A percentile compares a stretch with the other conserved stretches of the same genome.
Conservation (phyloP, 2,888 invertebrate species). For the Tenthredo distinguenda region DNA sequence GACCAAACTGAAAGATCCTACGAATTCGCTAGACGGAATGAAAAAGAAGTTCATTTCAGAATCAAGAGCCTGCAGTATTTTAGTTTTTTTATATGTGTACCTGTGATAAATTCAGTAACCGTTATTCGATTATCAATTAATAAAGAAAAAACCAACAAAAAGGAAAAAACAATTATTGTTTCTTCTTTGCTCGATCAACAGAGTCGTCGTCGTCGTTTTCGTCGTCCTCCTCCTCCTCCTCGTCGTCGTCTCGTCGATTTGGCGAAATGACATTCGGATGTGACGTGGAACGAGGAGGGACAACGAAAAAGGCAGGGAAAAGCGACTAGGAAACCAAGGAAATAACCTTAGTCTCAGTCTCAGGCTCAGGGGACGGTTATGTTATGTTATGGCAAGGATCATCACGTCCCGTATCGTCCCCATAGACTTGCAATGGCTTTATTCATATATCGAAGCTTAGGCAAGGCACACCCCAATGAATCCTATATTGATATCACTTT, state of each 20-base stretch:
- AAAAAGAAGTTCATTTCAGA: background rate
- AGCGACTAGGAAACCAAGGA: conserved; percentile 40
- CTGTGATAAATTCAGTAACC: background rate
- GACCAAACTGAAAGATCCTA: background rate
- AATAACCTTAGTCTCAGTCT: conserved; percentile 35
- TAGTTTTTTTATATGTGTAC: background rate
- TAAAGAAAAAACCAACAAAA: background rate
- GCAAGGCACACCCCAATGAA: conserved; percentile 33
- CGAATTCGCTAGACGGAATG: background rate
- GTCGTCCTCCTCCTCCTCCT: background rate
- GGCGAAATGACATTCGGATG: conserved; percentile 40
- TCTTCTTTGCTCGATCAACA: conserved; percentile 15
- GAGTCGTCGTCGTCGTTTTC: conserved; percentile 9
- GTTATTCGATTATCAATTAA: background rate
- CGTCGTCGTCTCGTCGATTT: conserved; percentile 42
- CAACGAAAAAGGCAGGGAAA: conserved; percentile 29
- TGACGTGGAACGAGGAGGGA: conserved; percentile 33
- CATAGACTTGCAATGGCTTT: conserved; percentile 50
- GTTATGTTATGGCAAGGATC: conserved; percentile 47
- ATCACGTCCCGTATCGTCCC: conserved; percentile 49
- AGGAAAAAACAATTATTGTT: conserved; percentile 1
- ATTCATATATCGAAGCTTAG: conserved; percentile 50
- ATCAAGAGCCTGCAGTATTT: background rate
- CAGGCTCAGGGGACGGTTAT: conserved; percentile 43
- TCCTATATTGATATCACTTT: conserved; percentile 45